A percentile compares a stretch with the other conserved stretches of the same genome.
Evolutionary conservation across 2,888 invertebrate genomes (phyloP).

Genomic region (Sphaeridia pumilis): DNA sequence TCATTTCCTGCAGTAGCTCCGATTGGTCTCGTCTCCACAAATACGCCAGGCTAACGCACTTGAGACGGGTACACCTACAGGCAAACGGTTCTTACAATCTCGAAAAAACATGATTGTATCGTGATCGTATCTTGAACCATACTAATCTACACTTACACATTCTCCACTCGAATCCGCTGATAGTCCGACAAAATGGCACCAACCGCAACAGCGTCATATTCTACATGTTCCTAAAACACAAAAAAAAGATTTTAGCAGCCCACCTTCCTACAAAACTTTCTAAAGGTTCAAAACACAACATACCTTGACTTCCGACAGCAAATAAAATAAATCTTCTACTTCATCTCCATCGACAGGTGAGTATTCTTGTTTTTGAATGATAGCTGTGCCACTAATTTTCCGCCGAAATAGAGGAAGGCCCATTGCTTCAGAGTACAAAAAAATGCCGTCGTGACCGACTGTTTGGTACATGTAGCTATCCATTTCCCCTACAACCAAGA

Average conservation of each 20-base stretch:
- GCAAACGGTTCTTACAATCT: no score
- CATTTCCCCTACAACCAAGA: conserved; percentile 61
- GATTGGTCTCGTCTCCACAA: conserved; percentile 93
- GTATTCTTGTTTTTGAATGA: conserved; percentile 65
- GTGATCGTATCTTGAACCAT: no score
- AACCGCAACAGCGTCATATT: conserved; percentile 84
- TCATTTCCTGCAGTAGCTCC: conserved; percentile 92
- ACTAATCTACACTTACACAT: conserved; percentile 69
- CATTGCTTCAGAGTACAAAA: conserved; percentile 85
- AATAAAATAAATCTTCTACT: conserved; percentile 87
- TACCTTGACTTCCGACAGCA: conserved; percentile 66
- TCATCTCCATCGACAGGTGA: conserved; percentile 76
- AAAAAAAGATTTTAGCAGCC: not conserved
- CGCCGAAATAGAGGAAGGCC: conserved; percentile 77
- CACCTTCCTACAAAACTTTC: no score
- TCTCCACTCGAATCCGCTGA: conserved; percentile 92
- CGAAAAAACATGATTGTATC: not conserved
- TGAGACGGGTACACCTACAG: conserved; percentile 78
- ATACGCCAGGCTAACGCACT: conserved; percentile 78
- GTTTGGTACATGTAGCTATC: conserved; percentile 99
- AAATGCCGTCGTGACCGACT: conserved; percentile 90
- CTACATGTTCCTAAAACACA: conserved; percentile 53
- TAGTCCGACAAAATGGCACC: conserved; percentile 98
- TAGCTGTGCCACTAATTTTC: conserved; percentile 71
- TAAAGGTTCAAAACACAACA: no score